These are phyloP conservation scores for Heterochromis multidens DNA, from an alignment of 2,113 vertebrate genomes.

Conservation along the genomic window DNA sequence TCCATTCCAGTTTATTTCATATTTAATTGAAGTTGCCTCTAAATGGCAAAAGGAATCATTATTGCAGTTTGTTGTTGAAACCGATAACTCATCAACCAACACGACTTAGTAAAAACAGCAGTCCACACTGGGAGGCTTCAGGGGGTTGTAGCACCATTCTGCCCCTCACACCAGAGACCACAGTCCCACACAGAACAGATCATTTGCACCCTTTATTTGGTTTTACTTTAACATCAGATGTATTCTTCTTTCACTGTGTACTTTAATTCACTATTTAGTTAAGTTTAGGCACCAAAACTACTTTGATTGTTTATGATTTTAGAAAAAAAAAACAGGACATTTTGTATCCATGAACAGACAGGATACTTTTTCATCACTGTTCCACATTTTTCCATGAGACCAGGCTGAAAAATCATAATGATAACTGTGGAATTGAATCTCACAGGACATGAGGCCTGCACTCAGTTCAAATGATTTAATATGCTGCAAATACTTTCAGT, in stretches of 20 bases:
- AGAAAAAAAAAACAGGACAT: background rate
- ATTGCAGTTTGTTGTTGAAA: rapidly evolving
- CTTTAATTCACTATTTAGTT: background rate
- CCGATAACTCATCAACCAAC: background rate
- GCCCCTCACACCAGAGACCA: background rate
- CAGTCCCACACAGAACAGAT: background rate
- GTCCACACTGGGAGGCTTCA: background rate
- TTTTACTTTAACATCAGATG: background rate
- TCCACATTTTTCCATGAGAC: background rate
- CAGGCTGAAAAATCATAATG: rapidly evolving
- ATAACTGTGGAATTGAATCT: background rate
- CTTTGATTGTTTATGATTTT: background rate
- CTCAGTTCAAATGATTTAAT: background rate
- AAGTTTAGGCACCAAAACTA: rapidly evolving
- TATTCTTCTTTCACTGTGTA: background rate
- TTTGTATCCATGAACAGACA: background rate
- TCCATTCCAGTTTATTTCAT: background rate
- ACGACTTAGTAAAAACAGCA: background rate
- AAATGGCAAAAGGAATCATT: background rate
- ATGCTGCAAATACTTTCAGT: background rate
- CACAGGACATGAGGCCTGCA: background rate
- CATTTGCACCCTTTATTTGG: background rate
- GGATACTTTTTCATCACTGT: background rate
- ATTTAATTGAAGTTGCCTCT: rapidly evolving
- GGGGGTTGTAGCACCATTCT: rapidly evolving